Percentiles rank a stretch among this genome's conserved stretches.
phyloP scores from a whole-genome alignment of 2,888 invertebrate genomes.

The Branchinecta sandiegonensis region DNA sequence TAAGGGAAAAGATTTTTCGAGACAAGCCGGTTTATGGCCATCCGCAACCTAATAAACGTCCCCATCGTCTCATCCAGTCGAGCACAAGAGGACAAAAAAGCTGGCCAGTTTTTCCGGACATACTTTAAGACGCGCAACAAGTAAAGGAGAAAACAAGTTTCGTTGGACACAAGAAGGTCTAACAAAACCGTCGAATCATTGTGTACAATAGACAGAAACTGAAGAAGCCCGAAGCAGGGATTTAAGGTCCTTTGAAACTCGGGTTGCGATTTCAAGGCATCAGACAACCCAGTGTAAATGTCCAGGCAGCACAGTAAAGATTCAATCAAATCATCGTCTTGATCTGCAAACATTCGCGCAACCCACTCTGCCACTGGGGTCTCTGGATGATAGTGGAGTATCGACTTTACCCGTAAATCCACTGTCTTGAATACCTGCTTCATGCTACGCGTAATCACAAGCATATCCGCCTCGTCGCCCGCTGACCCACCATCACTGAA shows the following conservation, averaged over 20 bases:
- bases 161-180: constrained; percentile 73
- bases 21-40: constrained; percentile 66
- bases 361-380: constrained; percentile 74
- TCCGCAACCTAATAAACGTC: constrained; percentile 58
- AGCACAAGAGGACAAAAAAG: constrained; percentile 52
- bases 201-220: constrained; percentile 66
- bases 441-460: constrained; percentile 68
- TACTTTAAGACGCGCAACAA: constrained; percentile 68
- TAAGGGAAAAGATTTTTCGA: constrained; percentile 71
- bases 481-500: constrained; percentile 49
- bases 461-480: constrained; percentile 66
- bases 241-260: constrained; percentile 55
- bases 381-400: constrained; percentile 71
- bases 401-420: constrained; percentile 62
- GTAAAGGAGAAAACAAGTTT: constrained; percentile 75
- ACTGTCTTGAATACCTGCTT: constrained; percentile 57
- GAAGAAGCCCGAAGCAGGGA: constrained; percentile 70
- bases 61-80: constrained; percentile 67
- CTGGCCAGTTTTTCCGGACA: constrained; percentile 64
- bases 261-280: constrained; percentile 39
- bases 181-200: constrained; percentile 64
- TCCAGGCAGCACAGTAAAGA: constrained; percentile 82
- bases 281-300: constrained; percentile 65
- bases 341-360: constrained; percentile 72
- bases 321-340: constrained; percentile 78